Evolutionary conservation across 2,797 vertebrate species (phyloP).

Genomic region (Rhincodon typus): DNA sequence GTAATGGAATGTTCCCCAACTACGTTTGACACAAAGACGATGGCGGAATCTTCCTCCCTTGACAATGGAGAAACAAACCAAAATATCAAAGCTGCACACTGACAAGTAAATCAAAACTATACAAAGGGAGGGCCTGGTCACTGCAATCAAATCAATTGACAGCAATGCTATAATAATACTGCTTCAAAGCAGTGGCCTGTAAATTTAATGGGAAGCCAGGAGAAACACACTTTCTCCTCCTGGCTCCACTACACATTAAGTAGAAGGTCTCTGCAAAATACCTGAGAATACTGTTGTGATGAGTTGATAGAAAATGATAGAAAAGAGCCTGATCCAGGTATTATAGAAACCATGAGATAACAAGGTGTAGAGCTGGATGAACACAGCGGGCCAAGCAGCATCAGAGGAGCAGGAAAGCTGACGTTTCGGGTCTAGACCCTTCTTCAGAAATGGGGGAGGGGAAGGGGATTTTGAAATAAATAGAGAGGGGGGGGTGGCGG

Average conservation of each 20-base stretch:
- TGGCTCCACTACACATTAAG: neutral
- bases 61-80: neutral
- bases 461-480: no score
- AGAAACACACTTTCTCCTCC: neutral
- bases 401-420: no score
- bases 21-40: constrained; percentile 95
- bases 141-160: neutral
- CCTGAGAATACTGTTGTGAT: neutral
- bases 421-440: no score
- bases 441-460: no score
- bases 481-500: no score
- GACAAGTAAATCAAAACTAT: neutral
- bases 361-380: no score
- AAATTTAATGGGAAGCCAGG: neutral
- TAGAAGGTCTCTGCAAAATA: neutral
- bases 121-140: neutral
- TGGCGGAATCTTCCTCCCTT: constrained; percentile 91
- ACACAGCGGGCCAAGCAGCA: no score
- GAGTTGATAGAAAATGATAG: neutral
- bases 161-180: neutral
- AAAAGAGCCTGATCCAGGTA: neutral
- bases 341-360: no score
- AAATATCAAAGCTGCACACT: neutral
- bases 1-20: constrained; percentile 93
- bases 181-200: neutral